A percentile compares a stretch with the other conserved stretches of the same genome.
phyloP scores from a whole-genome alignment of 2,888 invertebrate species.

The Plusia festucae region DNA sequence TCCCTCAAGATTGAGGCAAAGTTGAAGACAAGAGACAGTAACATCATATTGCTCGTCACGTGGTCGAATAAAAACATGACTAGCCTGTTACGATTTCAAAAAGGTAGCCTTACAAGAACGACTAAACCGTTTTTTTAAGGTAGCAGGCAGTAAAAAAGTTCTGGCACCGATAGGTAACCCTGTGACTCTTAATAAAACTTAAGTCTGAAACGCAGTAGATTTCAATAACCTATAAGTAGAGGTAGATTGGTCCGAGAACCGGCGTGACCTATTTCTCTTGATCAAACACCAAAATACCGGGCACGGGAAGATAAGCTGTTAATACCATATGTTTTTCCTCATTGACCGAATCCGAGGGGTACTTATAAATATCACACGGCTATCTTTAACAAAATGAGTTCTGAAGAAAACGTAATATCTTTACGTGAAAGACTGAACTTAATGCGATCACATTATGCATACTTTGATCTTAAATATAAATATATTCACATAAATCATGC shows the following conservation, averaged over 20 bases:
- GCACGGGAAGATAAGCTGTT: slow-evolving; percentile 21
- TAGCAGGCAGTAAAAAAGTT: background rate
- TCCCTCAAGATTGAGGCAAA: slow-evolving; percentile 14
- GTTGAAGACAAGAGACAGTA: slow-evolving; percentile 17
- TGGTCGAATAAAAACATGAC: background rate
- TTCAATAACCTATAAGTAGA: slow-evolving; percentile 30
- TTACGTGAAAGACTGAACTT: background rate
- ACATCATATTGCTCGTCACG: background rate
- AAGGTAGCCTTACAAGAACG: background rate
- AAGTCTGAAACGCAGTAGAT: slow-evolving; percentile 5
- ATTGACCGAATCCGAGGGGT: background rate
- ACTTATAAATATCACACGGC: slow-evolving; percentile 2
- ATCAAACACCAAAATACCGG: slow-evolving; percentile 18
- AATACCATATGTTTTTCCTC: slow-evolving; percentile 20
- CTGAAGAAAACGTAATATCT: background rate
- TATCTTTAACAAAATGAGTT: background rate
- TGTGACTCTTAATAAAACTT: slow-evolving; percentile 6
- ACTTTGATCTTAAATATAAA: background rate
- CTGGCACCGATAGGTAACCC: background rate
- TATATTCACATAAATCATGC: background rate
- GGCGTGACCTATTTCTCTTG: slow-evolving; percentile 42
- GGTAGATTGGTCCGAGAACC: slow-evolving; percentile 33
- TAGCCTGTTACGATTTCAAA: background rate
- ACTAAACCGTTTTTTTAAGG: no score
- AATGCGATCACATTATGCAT: background rate